Conservation (phyloP, 2,888 invertebrate species). For the Endotricha flammealis region DNA sequence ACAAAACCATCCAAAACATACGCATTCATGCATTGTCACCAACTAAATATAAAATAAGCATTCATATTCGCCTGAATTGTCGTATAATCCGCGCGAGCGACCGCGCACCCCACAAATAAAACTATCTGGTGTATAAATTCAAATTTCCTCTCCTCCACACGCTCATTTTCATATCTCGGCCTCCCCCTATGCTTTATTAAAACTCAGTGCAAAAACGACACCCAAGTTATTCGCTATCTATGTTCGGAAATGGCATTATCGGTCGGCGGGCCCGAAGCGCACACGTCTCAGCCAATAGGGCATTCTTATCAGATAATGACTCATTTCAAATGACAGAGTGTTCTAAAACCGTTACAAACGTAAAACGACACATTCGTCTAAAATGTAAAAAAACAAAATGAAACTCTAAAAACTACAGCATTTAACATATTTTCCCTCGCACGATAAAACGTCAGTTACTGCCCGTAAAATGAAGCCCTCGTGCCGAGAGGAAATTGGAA, state of each 20-base stretch:
- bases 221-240: conserved; percentile 71
- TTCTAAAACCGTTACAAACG: conserved; percentile 58
- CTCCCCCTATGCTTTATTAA: conserved; percentile 72
- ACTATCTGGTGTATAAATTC: conserved; percentile 77
- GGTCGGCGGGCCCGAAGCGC: conserved; percentile 60
- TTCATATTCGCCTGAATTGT: conserved; percentile 32
- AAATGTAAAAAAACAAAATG: conserved; percentile 23
- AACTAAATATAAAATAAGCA: conserved; percentile 17
- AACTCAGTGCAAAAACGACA: conserved; percentile 71
- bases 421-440: conserved; percentile 25
- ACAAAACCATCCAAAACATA: no score
- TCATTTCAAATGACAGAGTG: conserved; percentile 83
- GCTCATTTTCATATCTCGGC: conserved; percentile 75
- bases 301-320: conserved; percentile 85
- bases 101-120: conserved; percentile 65
- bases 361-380: conserved; percentile 46
- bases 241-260: conserved; percentile 75
- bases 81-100: conserved; percentile 42
- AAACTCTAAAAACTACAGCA: conserved; percentile 21
- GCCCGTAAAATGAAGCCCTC: conserved; percentile 49
- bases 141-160: conserved; percentile 76
- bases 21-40: no score
- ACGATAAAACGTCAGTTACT: conserved; percentile 34
- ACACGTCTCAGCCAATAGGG: conserved; percentile 78
- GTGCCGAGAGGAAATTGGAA: conserved; percentile 82